Evolutionary conservation across 2,888 invertebrate genomes (phyloP).

Genomic region (Ochropleura plecta): DNA sequence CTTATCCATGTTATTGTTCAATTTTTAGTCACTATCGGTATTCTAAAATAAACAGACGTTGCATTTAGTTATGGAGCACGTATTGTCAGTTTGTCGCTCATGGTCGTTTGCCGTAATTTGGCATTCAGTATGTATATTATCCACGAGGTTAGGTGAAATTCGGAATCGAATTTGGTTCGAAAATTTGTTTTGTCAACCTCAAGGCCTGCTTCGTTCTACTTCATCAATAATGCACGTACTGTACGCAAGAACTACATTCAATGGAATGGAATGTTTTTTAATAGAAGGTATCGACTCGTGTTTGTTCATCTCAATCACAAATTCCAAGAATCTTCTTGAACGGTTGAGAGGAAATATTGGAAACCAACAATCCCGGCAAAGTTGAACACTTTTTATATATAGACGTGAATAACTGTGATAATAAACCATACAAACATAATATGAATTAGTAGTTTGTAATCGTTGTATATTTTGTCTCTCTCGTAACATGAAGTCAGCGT

Average conservation of each 20-base stretch:
- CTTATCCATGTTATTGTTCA: constrained; percentile 39
- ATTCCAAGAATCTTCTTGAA: constrained; percentile 36
- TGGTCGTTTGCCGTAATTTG: constrained; percentile 48
- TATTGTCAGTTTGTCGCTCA: constrained; percentile 37
- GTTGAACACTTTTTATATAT: constrained; percentile 31
- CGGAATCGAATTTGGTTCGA: constrained; percentile 47
- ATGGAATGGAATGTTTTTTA: constrained; percentile 41
- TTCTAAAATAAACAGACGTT: constrained; percentile 34
- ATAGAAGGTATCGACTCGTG: constrained; percentile 9
- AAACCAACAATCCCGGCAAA: constrained; percentile 13
- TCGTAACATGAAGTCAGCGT: constrained; percentile 55
- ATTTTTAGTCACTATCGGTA: constrained; percentile 16
- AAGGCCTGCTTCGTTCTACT: constrained; percentile 42
- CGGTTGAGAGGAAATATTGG: constrained; percentile 7
- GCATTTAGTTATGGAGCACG: constrained; percentile 27
- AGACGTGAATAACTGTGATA: constrained; percentile 36
- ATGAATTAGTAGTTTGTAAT: constrained; percentile 41
- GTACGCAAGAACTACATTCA: constrained; percentile 43
- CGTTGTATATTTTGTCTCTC: constrained; percentile 52
- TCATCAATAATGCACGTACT: constrained; percentile 53
- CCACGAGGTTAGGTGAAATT: constrained; percentile 54
- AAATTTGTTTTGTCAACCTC: constrained; percentile 45
- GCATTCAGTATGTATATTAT: constrained; percentile 53
- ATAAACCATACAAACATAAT: constrained; percentile 22
- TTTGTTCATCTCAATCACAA: constrained; percentile 39